Percentiles rank a stretch among this genome's conserved stretches.
These are phyloP conservation scores for Protosalanx chinensis DNA, from an alignment of 2,797 vertebrate genomes.

Conservation along the genomic window DNA sequence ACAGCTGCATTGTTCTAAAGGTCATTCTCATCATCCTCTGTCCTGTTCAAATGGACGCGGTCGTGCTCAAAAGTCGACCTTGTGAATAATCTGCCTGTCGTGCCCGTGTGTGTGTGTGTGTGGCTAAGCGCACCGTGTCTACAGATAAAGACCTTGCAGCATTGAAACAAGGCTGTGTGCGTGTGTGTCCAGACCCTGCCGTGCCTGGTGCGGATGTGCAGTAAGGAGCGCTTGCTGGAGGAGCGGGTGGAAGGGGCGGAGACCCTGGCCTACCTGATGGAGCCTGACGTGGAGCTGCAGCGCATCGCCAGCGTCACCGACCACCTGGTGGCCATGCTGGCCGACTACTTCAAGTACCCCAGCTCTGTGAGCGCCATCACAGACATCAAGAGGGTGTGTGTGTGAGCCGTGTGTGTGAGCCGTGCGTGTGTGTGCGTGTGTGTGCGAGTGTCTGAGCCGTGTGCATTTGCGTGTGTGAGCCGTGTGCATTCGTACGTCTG, in stretches of 20 bases:
- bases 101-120: not conserved
- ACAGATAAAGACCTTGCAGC: not conserved
- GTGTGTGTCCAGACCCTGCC: constrained; percentile 81
- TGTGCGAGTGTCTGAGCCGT: too few relatives aligned
- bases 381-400: constrained; percentile 95
- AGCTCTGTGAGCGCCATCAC: constrained; percentile 98
- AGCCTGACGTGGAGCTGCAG: constrained; percentile 96
- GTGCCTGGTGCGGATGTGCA: constrained; percentile 97
- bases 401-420: not conserved
- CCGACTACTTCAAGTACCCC: constrained; percentile 99
- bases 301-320: constrained; percentile 97
- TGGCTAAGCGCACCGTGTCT: not conserved
- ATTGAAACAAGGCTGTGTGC: not conserved
- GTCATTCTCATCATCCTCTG: constrained; percentile 55
- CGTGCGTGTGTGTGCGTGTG: too few relatives aligned
- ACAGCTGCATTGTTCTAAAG: constrained; percentile 90
- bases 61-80: too few relatives aligned
- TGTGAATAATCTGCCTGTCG: not conserved
- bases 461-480: too few relatives aligned
- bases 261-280: constrained; percentile 94
- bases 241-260: constrained; percentile 97
- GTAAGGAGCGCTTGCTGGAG: constrained; percentile 92
- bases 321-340: constrained; percentile 95
- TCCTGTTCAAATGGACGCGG: too few relatives aligned
- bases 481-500: too few relatives aligned